Conservation (phyloP, 2,888 invertebrate species). For the Drosophila colorata region DNA sequence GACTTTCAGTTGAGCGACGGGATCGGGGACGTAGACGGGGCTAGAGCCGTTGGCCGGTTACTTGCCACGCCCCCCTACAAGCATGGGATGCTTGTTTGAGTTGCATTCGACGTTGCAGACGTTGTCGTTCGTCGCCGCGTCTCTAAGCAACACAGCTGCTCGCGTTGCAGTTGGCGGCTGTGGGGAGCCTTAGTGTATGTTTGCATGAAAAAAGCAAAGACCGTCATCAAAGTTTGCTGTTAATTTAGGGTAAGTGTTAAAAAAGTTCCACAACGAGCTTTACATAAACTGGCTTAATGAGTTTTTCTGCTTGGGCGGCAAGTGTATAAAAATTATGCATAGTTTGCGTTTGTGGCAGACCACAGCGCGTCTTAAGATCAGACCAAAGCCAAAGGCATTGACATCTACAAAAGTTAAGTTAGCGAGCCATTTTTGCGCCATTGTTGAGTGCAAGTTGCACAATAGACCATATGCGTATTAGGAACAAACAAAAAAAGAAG, state of each 20-base stretch:
- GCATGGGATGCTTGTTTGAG: conserved; percentile 62
- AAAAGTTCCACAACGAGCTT: conserved; percentile 64
- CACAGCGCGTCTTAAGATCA: conserved; percentile 23
- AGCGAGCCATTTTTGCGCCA: conserved; percentile 45
- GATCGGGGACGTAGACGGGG: neutral
- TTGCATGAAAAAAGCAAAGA: conserved; percentile 42
- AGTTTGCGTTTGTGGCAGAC: conserved; percentile 46
- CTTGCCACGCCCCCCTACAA: conserved; percentile 10
- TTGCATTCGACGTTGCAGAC: conserved; percentile 43
- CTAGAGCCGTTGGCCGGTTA: conserved; percentile 11
- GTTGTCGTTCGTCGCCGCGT: conserved; percentile 10
- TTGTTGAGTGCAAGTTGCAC: conserved; percentile 16
- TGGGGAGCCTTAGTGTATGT: conserved; percentile 40
- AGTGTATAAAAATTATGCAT: conserved; percentile 61
- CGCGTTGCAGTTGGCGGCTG: conserved; percentile 36
- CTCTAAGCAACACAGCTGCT: conserved; percentile 22
- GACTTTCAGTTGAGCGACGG: conserved; percentile 58
- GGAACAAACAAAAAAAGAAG: too few species aligned
- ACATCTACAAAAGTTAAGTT: conserved; percentile 23
- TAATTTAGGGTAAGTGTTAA: conserved; percentile 76
- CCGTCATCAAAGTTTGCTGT: conserved; percentile 70
- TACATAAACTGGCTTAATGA: conserved; percentile 78
- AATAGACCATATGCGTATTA: conserved; percentile 22
- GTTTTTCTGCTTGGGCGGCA: conserved; percentile 44
- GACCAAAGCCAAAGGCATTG: conserved; percentile 7